Evolutionary conservation across 1,140 invertebrate species (phyloP), one percentile per base, ranked within the genome.

Genomic region (Eriocheir sinensis): DNA sequence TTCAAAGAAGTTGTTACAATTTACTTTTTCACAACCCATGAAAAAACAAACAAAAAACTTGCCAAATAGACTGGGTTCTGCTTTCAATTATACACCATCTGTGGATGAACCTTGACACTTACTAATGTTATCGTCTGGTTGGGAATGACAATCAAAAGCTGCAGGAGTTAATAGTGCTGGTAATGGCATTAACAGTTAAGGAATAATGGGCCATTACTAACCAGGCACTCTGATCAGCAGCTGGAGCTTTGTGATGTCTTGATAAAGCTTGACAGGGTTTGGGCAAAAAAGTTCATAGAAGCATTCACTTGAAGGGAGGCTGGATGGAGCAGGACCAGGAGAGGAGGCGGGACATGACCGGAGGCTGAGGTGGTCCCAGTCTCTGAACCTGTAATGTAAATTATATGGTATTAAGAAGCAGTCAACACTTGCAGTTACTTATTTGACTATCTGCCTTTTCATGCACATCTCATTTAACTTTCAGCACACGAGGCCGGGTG

Each of bases 331-430:
- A n/a, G 30, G 36, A 9, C n/a, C 38, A 30, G 60, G 41, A 21
- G 81, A 83, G 27, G 79, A 92, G n/a, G 27, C 95, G 40, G 32
- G 80, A 72, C 80, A 94, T 27, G 94, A 94, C n/a, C 92, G 81
- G 21, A 94, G 81, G 83, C 94, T 94, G 30, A 94, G 44, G 27
- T 94, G 94, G 80, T 94, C 94, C 94, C 94, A 94, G 44, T 94
- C 94, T 30, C 94, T 90, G 21, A 91, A 41, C 27, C 93, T 94
- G 93, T 60, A 85, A 85, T 85, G 36, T 41, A n/a, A 85, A 85
- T 41, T 0, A 85, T 38, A 85, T n/a, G 21, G 21, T 8, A 38
- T 85, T 38, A 4, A 27, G 9, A 85, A 38, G 36, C 9, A 85
- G 81, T 36, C 34, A 3, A 41, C 27, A 90, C 12, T 12, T 81